Conservation (phyloP, 2,888 invertebrate species). For the Alsophila aescularia region DNA sequence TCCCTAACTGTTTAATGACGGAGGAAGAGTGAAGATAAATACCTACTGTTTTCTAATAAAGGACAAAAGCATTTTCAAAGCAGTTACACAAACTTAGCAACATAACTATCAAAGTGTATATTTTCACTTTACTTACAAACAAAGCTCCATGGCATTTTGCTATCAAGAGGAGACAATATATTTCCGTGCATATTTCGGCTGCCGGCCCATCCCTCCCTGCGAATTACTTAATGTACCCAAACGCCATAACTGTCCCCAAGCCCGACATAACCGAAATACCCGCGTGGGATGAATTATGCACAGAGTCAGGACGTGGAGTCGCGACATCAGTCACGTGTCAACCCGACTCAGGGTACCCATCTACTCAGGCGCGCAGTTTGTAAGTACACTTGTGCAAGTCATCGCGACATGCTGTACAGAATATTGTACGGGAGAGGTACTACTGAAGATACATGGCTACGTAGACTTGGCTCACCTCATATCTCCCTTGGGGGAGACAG, state of each 20-base stretch:
- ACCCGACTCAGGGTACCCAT: slow-evolving; percentile 42
- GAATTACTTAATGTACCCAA: slow-evolving; percentile 27
- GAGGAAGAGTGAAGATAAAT: no score
- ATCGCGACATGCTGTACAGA: background rate
- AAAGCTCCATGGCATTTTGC: slow-evolving; percentile 8
- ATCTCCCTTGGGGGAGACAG: no score
- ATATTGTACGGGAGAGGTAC: background rate
- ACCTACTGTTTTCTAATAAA: no score
- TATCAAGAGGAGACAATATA: slow-evolving; percentile 16
- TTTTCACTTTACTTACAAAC: slow-evolving; percentile 2
- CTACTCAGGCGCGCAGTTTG: background rate
- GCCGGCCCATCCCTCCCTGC: slow-evolving; percentile 17
- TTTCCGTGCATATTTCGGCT: slow-evolving; percentile 16
- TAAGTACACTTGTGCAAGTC: background rate
- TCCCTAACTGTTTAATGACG: no score
- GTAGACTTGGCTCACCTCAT: no score
- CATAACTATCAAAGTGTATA: background rate
- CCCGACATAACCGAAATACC: slow-evolving; percentile 17
- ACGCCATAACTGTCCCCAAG: slow-evolving; percentile 23
- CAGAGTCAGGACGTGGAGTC: slow-evolving; percentile 30
- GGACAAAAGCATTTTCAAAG: background rate
- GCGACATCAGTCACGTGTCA: slow-evolving; percentile 61
- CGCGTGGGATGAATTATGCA: slow-evolving; percentile 47
- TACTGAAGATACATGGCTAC: no score
- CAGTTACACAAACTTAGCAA: background rate